phyloP scores from a whole-genome alignment of 92 coral and sea anemone species.

The Epizoanthus scotinus region DNA sequence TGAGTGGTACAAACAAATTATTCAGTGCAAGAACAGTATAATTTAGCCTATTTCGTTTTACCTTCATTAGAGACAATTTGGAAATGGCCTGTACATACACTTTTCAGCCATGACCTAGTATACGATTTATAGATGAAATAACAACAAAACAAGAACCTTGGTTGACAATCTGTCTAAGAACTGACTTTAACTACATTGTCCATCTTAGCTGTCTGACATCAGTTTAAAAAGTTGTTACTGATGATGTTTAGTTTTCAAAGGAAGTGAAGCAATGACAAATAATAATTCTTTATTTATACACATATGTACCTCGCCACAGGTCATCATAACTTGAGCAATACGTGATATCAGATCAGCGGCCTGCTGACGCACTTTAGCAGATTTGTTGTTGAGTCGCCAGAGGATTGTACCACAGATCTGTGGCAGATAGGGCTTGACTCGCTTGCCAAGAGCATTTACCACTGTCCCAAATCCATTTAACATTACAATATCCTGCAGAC shows the following conservation, averaged over 20 bases:
- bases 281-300: neutral
- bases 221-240: no score
- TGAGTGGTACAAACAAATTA: no score
- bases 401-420: constrained; percentile 99
- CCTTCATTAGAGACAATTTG: no score
- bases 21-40: no score
- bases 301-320: constrained; percentile 95
- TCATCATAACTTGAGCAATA: constrained; percentile 99
- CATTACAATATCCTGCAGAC: constrained; percentile 92
- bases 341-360: constrained; percentile 99
- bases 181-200: no score
- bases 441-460: constrained; percentile 96
- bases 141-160: no score
- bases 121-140: no score
- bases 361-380: constrained; percentile 98
- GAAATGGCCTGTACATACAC: no score
- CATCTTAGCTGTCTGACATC: no score
- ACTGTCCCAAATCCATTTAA: constrained; percentile 99
- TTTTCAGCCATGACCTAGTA: no score
- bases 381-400: constrained; percentile 99
- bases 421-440: constrained; percentile 97
- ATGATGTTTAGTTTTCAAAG: neutral
- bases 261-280: neutral
- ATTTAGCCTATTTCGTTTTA: no score
- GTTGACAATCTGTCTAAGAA: no score